Percentiles rank a stretch among this genome's conserved stretches.
Conservation (phyloP, 1,140 invertebrate species). For the Pseudomyrmex dendroicus region DNA sequence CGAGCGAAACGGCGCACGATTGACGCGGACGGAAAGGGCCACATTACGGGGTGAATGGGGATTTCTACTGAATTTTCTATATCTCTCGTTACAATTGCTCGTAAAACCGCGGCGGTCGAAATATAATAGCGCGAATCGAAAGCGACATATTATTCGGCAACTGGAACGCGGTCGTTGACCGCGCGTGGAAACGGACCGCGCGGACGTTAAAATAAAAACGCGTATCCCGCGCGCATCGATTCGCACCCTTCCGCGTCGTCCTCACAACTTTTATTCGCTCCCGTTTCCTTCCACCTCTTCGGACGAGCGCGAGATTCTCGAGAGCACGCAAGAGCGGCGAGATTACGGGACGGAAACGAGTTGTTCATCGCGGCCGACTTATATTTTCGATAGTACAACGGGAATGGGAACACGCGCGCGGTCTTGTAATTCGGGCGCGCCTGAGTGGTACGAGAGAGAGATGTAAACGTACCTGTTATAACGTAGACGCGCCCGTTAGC, state of each 20-base stretch:
- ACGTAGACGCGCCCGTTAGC: conserved; percentile 45
- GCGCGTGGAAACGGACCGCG: neutral
- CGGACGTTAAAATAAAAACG: conserved; percentile 40
- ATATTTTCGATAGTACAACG: conserved; percentile 13
- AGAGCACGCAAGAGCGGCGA: neutral
- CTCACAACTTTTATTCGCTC: neutral
- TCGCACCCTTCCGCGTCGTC: neutral
- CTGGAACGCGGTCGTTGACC: conserved; percentile 5
- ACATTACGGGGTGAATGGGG: conserved; percentile 32
- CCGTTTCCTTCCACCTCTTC: neutral
- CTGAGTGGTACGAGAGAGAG: neutral
- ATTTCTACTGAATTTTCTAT: conserved; percentile 51
- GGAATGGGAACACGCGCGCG: neutral
- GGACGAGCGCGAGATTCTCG: too few relatives aligned
- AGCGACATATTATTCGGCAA: conserved; percentile 55
- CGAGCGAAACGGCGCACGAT: conserved; percentile 42
- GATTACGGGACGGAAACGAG: conserved; percentile 35
- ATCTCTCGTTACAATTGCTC: conserved; percentile 61
- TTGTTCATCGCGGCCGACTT: conserved; percentile 32
- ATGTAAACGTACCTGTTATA: conserved; percentile 30
- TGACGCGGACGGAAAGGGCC: neutral
- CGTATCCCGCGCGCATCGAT: conserved; percentile 19
- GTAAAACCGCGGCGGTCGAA: conserved; percentile 56
- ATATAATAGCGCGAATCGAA: conserved; percentile 52
- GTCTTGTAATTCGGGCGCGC: conserved; percentile 44